Percentiles rank a stretch among this genome's conserved stretches.
Evolutionary conservation across 2,888 invertebrate species (phyloP).

Genomic region (Lepidocyrtinus sp.): DNA sequence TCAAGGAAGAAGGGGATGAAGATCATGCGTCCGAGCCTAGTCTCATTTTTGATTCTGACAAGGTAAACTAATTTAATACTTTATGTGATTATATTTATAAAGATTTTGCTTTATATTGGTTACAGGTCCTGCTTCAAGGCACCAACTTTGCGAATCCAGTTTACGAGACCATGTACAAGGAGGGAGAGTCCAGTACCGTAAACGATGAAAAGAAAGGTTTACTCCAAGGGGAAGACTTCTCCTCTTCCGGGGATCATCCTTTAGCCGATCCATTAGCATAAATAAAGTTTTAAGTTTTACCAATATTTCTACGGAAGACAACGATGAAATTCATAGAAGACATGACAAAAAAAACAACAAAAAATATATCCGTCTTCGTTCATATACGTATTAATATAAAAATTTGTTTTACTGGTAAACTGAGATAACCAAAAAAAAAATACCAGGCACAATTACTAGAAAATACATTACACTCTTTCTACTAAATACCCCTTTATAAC

Average conservation of each 20-base stretch:
- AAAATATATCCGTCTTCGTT: neutral
- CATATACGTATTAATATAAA: no score
- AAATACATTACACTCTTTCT: neutral
- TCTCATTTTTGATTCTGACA: constrained; percentile 77
- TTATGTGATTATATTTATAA: neutral
- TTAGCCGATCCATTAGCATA: constrained; percentile 69
- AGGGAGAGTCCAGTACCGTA: constrained; percentile 69
- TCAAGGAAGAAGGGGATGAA: constrained; percentile 77
- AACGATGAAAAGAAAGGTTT: constrained; percentile 73
- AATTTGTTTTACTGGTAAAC: neutral
- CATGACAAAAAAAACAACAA: no score
- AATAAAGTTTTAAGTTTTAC: constrained; percentile 27
- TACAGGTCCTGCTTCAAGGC: constrained; percentile 73
- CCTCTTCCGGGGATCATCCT: constrained; percentile 70
- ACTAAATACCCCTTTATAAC: neutral
- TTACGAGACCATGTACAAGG: constrained; percentile 85
- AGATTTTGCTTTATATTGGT: neutral
- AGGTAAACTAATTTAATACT: constrained; percentile 75
- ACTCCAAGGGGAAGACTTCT: constrained; percentile 71
- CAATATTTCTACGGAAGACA: no score
- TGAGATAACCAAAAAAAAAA: neutral
- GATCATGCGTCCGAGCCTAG: constrained; percentile 73
- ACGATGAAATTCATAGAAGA: no score
- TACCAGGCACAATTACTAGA: no score
- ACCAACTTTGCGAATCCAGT: constrained; percentile 90